Base-by-base conservation (phyloP, 2,113 vertebrate genomes). In the Chaetorhynchus papuensis region DNA sequence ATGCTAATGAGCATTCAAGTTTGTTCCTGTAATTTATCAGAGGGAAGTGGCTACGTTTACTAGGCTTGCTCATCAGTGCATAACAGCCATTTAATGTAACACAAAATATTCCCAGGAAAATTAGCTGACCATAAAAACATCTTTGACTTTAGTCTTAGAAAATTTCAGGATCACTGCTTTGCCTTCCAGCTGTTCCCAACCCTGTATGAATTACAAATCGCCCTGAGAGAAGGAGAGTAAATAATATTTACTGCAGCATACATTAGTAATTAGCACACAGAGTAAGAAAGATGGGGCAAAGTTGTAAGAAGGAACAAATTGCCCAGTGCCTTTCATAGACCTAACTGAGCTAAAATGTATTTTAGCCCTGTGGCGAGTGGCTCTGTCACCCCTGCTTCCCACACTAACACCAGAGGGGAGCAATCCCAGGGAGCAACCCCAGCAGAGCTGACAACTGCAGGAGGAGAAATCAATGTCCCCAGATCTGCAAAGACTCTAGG, bases 311-410 rank as follows among this genome's bases (percentile, higher is more conserved):
- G 39, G 33, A 74, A 77, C 28, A 89, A 89, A 45, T 30, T 59
- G 6, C 47, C 33, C 19, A 10, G 35, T 59, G 54, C 20, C 41
- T 37, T 35, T 80, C 63, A 50, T 15, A 83, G 70, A 59, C 8
- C 6, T 39, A 65, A 80, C 57, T 4, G n/a, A 94, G 21, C 37
- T 54, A 16, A 81, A 89, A 56, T 13, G 27, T 22, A 13, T 59
- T 81, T 71, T 70, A 0, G 0, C 37, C n/a, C 85, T 75, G 45
- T 20, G 28, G n/a, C 0, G 0, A 11, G 30, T 0, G 0, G 30
- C 57, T 35, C 27, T 16, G 22, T 23, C 81, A 61, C 31, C 14
- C 30, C 28, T 47, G 22, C 42, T 52, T 69, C 63, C 45, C 35
- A 15, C 33, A 27, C 20, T 37, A 37, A 50, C 52, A 63, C 27